These are phyloP conservation scores for Philonicus albiceps DNA, from an alignment of 2,888 invertebrate genomes.

Conservation along the genomic window DNA sequence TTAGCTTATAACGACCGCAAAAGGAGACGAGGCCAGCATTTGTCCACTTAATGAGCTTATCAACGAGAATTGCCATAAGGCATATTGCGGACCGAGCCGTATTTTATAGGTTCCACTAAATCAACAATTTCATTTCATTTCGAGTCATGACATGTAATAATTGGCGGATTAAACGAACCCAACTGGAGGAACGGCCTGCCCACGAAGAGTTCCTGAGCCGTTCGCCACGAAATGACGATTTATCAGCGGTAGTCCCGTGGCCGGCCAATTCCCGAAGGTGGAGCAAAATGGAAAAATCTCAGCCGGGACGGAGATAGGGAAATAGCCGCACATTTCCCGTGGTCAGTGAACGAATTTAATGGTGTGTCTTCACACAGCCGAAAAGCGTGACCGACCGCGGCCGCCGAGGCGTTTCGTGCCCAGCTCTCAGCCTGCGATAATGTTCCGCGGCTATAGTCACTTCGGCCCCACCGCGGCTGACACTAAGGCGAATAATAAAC, in stretches of 20 bases:
- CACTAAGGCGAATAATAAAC: neutral
- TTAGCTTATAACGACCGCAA: neutral
- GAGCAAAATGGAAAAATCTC: neutral
- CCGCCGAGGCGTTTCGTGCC: neutral
- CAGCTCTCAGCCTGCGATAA: neutral
- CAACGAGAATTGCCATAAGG: constrained; percentile 27
- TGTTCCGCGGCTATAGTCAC: neutral
- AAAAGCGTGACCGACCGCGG: neutral
- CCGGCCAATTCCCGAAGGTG: neutral
- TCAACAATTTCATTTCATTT: constrained; percentile 35
- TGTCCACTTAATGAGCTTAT: constrained; percentile 38
- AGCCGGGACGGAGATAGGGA: neutral
- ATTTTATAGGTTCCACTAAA: constrained; percentile 37
- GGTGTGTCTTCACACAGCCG: neutral
- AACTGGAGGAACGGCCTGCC: constrained; percentile 16
- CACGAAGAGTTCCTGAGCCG: constrained; percentile 22
- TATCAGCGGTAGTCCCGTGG: constrained; percentile 5
- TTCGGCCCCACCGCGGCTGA: neutral
- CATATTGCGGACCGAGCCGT: neutral
- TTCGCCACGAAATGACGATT: constrained; percentile 12
- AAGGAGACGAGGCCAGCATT: constrained; percentile 21
- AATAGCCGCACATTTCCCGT: neutral
- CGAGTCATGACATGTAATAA: constrained; percentile 35
- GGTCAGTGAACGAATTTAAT: neutral
- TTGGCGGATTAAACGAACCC: constrained; percentile 37